Conservation (phyloP, 2,888 invertebrate species). For the Coleophora deauratella region DNA sequence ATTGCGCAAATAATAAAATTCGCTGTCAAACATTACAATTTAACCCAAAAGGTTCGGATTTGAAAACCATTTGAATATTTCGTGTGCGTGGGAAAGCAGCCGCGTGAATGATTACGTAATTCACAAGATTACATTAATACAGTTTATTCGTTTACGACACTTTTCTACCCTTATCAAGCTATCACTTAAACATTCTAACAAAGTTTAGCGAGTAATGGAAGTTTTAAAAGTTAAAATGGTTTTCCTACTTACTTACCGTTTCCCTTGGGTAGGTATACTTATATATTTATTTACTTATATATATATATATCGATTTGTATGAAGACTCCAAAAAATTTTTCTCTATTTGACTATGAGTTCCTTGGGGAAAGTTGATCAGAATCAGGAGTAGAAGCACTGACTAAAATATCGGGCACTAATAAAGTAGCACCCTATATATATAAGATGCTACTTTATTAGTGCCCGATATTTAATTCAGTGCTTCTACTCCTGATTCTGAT, state of each 20-base stretch:
- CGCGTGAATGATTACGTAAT: slow-evolving; percentile 26
- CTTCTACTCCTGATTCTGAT: too few species aligned
- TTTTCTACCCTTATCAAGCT: slow-evolving; percentile 12
- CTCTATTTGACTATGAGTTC: too few species aligned
- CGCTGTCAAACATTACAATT: slow-evolving; percentile 62
- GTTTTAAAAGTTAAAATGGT: slow-evolving; percentile 8
- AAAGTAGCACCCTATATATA: too few species aligned
- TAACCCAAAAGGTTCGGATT: slow-evolving; percentile 50
- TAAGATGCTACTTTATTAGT: too few species aligned
- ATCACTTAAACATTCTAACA: slow-evolving; percentile 12
- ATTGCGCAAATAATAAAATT: slow-evolving; percentile 67
- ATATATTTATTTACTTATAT: too few species aligned
- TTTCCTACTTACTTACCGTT: background rate
- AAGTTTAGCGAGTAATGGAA: slow-evolving; percentile 8
- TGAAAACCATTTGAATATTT: slow-evolving; percentile 40
- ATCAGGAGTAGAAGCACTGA: too few species aligned
- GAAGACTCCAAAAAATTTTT: too few species aligned
- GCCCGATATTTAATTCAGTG: too few species aligned
- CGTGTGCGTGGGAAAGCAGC: slow-evolving; percentile 49
- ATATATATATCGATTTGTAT: too few species aligned
- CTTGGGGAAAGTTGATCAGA: too few species aligned
- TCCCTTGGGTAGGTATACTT: background rate
- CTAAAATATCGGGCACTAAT: too few species aligned
- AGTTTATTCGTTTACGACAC: slow-evolving; percentile 3
- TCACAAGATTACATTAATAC: slow-evolving; percentile 3